Percentiles rank a stretch among this genome's conserved stretches.
These are phyloP conservation scores for Aradophagus sp. DNA, from an alignment of 1,140 invertebrate genomes.

Conservation along the genomic window DNA sequence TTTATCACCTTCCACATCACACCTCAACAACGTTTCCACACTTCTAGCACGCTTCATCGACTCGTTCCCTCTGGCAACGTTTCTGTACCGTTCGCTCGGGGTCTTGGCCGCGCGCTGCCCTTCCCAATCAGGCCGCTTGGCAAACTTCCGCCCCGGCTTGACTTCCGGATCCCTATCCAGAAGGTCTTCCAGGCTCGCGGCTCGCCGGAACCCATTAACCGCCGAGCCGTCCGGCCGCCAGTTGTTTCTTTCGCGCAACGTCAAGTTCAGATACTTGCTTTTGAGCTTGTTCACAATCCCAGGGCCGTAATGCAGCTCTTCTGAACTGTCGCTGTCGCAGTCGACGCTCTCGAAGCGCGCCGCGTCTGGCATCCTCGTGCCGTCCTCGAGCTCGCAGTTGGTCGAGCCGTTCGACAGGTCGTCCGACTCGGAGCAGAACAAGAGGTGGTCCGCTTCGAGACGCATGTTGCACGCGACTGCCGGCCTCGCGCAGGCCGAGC, in stretches of 20 bases:
- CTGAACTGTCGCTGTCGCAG: constrained; percentile 77
- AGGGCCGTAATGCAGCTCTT: constrained; percentile 91
- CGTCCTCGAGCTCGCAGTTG: constrained; percentile 26
- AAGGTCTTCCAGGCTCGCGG: constrained; percentile 88
- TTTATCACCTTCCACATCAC: constrained; percentile 72
- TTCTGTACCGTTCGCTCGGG: constrained; percentile 69
- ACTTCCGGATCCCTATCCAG: constrained; percentile 80
- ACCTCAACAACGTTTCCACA: constrained; percentile 84
- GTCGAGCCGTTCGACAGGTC: constrained; percentile 60
- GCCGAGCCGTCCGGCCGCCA: constrained; percentile 52
- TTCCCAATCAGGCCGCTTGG: constrained; percentile 53
- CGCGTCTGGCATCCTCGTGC: constrained; percentile 31
- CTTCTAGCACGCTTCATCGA: constrained; percentile 88
- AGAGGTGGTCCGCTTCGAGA: constrained; percentile 67
- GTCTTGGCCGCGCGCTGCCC: constrained; percentile 51
- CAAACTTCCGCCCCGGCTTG: constrained; percentile 56
- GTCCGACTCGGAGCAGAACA: constrained; percentile 66
- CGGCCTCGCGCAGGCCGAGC: constrained; percentile 15
- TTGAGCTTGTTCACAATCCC: constrained; percentile 92
- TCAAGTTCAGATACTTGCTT: constrained; percentile 88
- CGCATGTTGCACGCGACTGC: constrained; percentile 73
- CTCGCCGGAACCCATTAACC: constrained; percentile 81
- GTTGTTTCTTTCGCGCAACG: constrained; percentile 80
- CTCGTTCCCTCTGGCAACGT: constrained; percentile 73
- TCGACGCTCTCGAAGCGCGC: constrained; percentile 2